phyloP scores from a whole-genome alignment of 2,797 vertebrate genomes.

The Hippopotamyrus pictus region DNA sequence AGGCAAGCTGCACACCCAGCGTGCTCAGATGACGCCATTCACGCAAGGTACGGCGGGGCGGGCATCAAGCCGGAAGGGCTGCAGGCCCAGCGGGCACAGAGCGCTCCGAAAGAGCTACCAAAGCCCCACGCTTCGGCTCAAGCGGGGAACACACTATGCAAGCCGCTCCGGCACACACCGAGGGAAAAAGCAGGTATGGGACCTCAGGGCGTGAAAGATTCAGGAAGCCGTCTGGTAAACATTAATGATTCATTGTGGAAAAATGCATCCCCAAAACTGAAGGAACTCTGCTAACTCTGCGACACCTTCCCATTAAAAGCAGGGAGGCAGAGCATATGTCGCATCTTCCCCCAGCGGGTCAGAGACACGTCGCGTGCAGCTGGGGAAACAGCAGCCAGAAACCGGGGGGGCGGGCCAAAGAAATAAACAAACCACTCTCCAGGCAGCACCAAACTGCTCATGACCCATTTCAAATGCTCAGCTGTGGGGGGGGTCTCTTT shows the following conservation, averaged over 20 bases:
- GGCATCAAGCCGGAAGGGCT: not conserved
- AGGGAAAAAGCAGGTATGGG: constrained; percentile 33
- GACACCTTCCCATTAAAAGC: constrained; percentile 42
- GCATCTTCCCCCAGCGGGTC: not conserved
- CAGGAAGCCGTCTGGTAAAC: constrained; percentile 22
- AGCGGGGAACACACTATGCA: constrained; percentile 26
- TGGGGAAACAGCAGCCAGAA: not conserved
- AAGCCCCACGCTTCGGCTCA: not conserved
- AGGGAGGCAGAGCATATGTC: not conserved
- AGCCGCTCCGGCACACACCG: constrained; percentile 36
- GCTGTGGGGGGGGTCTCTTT: constrained; percentile 15
- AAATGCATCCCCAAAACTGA: constrained; percentile 30
- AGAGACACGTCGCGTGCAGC: not conserved
- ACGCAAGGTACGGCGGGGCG: not conserved
- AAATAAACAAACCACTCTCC: not conserved
- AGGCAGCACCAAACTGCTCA: constrained; percentile 2
- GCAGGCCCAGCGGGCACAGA: not conserved
- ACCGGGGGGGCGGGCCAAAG: not conserved
- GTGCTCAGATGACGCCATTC: not conserved
- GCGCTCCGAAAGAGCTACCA: not conserved
- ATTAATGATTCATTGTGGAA: constrained; percentile 50
- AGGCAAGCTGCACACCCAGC: not conserved
- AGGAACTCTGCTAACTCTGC: not conserved
- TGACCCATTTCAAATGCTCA: constrained; percentile 38
- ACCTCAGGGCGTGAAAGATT: constrained; percentile 44